phyloP scores from a whole-genome alignment of 2,888 invertebrate genomes.

The Apotomis turbidana region DNA sequence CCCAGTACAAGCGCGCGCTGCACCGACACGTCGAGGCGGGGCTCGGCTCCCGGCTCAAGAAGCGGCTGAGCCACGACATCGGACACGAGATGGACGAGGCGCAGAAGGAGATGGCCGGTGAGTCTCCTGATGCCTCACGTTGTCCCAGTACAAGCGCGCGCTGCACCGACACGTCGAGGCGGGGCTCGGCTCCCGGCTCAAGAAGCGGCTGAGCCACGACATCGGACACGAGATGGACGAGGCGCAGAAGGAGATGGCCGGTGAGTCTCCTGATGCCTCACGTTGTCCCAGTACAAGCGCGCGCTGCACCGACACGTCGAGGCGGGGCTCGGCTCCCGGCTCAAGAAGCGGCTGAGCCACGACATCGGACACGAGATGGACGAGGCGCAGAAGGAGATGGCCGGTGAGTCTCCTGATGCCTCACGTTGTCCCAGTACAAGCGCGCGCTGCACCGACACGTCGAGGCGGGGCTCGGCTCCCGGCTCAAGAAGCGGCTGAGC shows the following conservation, averaged over 20 bases:
- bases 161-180: constrained; percentile 95
- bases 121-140: constrained; percentile 53
- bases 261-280: constrained; percentile 61
- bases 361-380: constrained; percentile 96
- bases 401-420: constrained; percentile 69
- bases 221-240: constrained; percentile 95
- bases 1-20: constrained; percentile 95
- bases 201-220: constrained; percentile 93
- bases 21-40: constrained; percentile 96
- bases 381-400: constrained; percentile 96
- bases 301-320: constrained; percentile 96
- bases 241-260: constrained; percentile 96
- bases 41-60: constrained; percentile 92
- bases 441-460: constrained; percentile 96
- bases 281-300: constrained; percentile 90
- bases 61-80: constrained; percentile 93
- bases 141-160: constrained; percentile 93
- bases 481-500: constrained; percentile 93
- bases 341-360: constrained; percentile 92
- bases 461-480: constrained; percentile 93
- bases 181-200: constrained; percentile 92
- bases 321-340: constrained; percentile 92
- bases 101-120: constrained; percentile 95
- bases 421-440: constrained; percentile 89
- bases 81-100: constrained; percentile 95